Conservation (phyloP, 2,113 vertebrate species). For the Cyphomyrus plagiostoma region DNA sequence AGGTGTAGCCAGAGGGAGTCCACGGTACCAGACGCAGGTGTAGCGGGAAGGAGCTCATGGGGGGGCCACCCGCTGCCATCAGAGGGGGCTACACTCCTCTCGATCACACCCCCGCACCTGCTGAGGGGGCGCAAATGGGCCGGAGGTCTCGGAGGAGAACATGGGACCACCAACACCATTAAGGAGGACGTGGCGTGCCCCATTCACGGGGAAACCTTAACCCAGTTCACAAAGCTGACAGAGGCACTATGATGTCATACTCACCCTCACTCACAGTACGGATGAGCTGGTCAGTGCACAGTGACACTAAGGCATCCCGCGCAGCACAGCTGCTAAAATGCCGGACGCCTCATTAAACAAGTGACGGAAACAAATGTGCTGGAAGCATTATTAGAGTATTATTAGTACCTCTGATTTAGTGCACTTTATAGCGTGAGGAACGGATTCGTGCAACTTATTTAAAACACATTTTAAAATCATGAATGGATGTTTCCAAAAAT, state of each 20-base stretch:
- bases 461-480: background rate
- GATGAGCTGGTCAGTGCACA: background rate
- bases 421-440: background rate
- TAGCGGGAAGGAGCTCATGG: background rate
- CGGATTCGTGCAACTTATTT: background rate
- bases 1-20: background rate
- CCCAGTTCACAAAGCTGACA: background rate
- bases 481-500: background rate
- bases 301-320: background rate
- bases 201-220: background rate
- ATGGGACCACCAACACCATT: background rate
- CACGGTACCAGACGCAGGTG: slow-evolving; percentile 7
- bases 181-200: background rate
- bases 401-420: background rate
- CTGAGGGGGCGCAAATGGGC: slow-evolving; percentile 33
- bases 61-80: background rate
- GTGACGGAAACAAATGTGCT: background rate
- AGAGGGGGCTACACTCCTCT: background rate
- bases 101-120: slow-evolving; percentile 37
- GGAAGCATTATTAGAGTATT: background rate
- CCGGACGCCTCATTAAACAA: background rate
- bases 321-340: background rate
- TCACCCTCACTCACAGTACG: background rate
- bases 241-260: background rate
- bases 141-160: slow-evolving; percentile 41